Evolutionary conservation across 92 coral and sea anemone species (phyloP).

Genomic region (Pocillopora grandis): DNA sequence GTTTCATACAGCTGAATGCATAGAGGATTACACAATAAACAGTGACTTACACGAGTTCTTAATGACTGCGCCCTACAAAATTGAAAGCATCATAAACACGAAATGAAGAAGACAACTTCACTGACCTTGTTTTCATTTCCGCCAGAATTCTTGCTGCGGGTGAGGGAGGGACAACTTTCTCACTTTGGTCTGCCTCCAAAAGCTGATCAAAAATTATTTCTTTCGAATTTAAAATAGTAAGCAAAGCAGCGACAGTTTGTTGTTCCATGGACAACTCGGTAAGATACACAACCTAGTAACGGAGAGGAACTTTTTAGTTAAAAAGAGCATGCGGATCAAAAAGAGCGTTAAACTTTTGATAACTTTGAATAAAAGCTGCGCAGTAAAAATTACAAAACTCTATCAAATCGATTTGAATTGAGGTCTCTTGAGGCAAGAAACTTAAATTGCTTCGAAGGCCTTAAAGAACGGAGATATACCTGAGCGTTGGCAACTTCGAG

Average conservation of each 20-base stretch:
- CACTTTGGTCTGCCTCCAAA: not conserved
- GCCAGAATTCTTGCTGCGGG: conserved; percentile 75
- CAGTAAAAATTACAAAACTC: too few relatives aligned
- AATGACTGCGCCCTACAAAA: not conserved
- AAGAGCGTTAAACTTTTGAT: too few relatives aligned
- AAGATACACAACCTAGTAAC: conserved; percentile 51
- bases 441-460: too few relatives aligned
- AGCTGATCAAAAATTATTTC: conserved; percentile 33
- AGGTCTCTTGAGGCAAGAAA: too few relatives aligned
- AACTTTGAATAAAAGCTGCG: too few relatives aligned
- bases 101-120: too few relatives aligned
- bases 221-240: conserved; percentile 51
- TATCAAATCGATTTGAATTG: too few relatives aligned
- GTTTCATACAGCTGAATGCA: not conserved
- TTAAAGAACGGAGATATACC: conserved; percentile 21
- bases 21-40: not conserved
- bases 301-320: too few relatives aligned
- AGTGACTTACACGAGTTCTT: not conserved
- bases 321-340: too few relatives aligned
- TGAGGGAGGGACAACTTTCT: conserved; percentile 25
- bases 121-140: conserved; percentile 89
- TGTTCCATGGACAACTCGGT: conserved; percentile 55
- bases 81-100: not conserved
- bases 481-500: conserved; percentile 53
- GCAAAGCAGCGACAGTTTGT: conserved; percentile 62